These are phyloP conservation scores for Salvelinus alpinus DNA, from an alignment of 2,113 vertebrate genomes.

Conservation along the genomic window DNA sequence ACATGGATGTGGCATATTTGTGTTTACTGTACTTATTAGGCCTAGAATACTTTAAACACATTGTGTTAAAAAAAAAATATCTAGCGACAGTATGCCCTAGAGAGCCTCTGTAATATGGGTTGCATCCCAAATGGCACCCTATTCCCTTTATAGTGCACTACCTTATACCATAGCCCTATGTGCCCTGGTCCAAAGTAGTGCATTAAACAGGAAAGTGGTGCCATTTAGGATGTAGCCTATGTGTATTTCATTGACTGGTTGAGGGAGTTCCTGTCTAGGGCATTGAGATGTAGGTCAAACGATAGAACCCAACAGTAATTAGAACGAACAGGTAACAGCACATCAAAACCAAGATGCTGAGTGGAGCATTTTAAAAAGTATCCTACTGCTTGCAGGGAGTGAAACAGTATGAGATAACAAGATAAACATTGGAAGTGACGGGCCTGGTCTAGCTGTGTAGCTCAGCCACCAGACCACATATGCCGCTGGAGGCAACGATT, in stretches of 20 bases:
- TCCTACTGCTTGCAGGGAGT: not conserved
- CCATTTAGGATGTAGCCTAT: no score
- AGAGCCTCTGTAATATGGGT: not conserved
- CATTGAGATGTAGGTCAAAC: not conserved
- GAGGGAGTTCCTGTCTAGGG: not conserved
- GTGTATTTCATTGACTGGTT: not conserved
- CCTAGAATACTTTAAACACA: no score
- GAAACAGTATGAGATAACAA: not conserved
- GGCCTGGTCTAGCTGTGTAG: not conserved
- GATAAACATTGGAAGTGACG: not conserved
- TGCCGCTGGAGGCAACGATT: no score
- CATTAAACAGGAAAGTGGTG: no score
- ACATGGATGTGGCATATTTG: no score
- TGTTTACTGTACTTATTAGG: no score
- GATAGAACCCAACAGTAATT: not conserved
- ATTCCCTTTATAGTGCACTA: no score
- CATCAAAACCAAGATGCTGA: slow-evolving; percentile 9
- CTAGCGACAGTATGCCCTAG: not conserved
- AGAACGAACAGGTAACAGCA: not conserved
- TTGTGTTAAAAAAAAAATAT: no score
- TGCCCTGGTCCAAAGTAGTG: no score
- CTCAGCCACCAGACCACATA: not conserved
- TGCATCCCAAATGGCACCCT: not conserved
- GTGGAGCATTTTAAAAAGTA: not conserved
- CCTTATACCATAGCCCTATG: no score